A percentile compares a stretch with the other conserved stretches of the same genome.
Evolutionary conservation across 2,113 vertebrate species (phyloP).

Genomic region (Mesoclemmys tuberculata): DNA sequence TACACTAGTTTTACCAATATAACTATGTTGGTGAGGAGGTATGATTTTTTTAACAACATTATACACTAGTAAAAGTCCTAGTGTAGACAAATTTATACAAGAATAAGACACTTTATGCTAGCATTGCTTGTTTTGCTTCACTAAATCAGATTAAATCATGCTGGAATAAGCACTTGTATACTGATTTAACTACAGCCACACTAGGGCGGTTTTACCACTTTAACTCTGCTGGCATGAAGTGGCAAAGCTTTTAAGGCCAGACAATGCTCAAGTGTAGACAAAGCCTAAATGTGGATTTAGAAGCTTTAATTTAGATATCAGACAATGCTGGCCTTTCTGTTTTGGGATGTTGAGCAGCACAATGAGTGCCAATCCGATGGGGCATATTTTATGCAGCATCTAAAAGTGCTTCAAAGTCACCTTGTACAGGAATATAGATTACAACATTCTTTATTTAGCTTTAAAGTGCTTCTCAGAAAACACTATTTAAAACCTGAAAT

Average conservation of each 20-base stretch:
- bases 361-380: neutral
- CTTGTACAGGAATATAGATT: neutral
- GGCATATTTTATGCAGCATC: neutral
- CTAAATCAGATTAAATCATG: neutral
- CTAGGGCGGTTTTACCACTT: neutral
- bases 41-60: neutral
- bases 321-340: neutral
- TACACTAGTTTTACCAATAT: neutral
- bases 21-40: neutral
- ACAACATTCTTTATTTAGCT: neutral
- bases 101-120: neutral
- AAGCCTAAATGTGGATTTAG: neutral
- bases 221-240: neutral
- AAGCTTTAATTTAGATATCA: neutral
- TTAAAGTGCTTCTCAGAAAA: neutral
- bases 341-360: neutral
- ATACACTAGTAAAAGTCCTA: neutral
- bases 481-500: neutral
- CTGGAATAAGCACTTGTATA: neutral
- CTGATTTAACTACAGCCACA: neutral
- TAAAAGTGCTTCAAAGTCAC: neutral
- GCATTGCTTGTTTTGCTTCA: neutral
- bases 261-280: neutral
- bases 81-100: neutral
- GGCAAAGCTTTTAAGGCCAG: neutral